Conservation (phyloP, 2,113 vertebrate genomes). For the Phrynocephalus versicolor region DNA sequence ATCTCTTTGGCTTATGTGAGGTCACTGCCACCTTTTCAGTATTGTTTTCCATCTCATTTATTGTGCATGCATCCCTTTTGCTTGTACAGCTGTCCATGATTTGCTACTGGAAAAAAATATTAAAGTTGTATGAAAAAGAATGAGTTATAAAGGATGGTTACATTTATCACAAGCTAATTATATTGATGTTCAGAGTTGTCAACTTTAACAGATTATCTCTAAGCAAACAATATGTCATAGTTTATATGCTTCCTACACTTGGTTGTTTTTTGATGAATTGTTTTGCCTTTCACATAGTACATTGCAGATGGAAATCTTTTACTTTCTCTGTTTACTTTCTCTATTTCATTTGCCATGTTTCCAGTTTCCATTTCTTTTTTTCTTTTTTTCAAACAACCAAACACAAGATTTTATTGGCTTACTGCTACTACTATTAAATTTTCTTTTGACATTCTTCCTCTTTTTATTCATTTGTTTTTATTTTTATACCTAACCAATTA, state of each 20-base stretch:
- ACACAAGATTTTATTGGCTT: too few relatives aligned
- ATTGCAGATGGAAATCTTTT: not conserved
- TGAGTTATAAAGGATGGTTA: conserved; percentile 21
- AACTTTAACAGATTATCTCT: not conserved
- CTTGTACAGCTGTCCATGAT: not conserved
- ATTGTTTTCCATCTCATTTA: conserved; percentile 35
- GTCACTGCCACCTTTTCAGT: conserved; percentile 36
- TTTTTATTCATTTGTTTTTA: too few relatives aligned
- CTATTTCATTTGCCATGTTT: not conserved
- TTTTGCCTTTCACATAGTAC: not conserved
- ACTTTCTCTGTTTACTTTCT: not conserved
- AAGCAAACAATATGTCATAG: not conserved
- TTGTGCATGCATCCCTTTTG: conserved; percentile 20
- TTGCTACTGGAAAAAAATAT: conserved; percentile 3
- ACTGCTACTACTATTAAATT: too few relatives aligned
- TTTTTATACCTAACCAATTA: too few relatives aligned
- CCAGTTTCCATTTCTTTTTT: not conserved
- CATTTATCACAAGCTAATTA: not conserved
- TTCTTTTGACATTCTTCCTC: too few relatives aligned
- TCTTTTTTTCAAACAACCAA: too few relatives aligned
- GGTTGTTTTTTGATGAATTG: not conserved
- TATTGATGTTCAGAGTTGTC: conserved; percentile 1
- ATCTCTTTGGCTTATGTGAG: conserved; percentile 36
- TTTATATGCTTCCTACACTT: not conserved
- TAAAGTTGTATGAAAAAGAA: conserved; percentile 2